Percentiles rank a stretch among this genome's conserved stretches.
Evolutionary conservation across 2,797 vertebrate genomes (phyloP).

Genomic region (Dromococcyx pavoninus): DNA sequence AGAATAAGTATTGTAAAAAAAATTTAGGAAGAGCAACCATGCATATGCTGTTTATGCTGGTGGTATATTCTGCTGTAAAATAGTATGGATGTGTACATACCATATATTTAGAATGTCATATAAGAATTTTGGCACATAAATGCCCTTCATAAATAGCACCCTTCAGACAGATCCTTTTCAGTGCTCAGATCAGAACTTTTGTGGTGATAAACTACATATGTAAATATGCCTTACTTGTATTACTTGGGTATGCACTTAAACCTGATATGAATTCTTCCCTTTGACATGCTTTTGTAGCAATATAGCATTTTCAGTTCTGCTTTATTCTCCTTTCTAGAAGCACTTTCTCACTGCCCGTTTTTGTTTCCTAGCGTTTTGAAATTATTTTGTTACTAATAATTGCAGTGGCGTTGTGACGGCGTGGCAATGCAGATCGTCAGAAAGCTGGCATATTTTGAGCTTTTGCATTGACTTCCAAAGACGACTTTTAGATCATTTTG

Average conservation of each 20-base stretch:
- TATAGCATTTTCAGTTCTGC: not conserved
- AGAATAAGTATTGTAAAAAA: constrained; percentile 10
- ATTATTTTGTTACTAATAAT: not conserved
- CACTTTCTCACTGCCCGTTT: not conserved
- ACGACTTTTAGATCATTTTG: not conserved
- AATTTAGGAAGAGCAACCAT: not conserved
- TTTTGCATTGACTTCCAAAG: not conserved
- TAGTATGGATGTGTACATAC: not conserved
- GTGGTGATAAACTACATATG: not conserved
- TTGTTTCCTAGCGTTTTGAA: not conserved
- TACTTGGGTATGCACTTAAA: not conserved
- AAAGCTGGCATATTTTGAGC: not conserved
- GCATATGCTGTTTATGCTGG: not conserved
- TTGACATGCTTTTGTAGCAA: not conserved
- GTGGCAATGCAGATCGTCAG: not conserved
- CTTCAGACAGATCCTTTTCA: not conserved
- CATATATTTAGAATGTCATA: not conserved
- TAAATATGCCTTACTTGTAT: not conserved
- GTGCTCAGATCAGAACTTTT: not conserved
- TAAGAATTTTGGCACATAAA: not conserved
- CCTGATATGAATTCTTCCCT: not conserved
- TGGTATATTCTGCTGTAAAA: not conserved
- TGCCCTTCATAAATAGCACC: not conserved
- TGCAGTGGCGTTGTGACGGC: not conserved
- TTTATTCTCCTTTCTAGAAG: not conserved